Base-by-base conservation (phyloP, 1,140 invertebrate species). In the Chelonus insularis region DNA sequence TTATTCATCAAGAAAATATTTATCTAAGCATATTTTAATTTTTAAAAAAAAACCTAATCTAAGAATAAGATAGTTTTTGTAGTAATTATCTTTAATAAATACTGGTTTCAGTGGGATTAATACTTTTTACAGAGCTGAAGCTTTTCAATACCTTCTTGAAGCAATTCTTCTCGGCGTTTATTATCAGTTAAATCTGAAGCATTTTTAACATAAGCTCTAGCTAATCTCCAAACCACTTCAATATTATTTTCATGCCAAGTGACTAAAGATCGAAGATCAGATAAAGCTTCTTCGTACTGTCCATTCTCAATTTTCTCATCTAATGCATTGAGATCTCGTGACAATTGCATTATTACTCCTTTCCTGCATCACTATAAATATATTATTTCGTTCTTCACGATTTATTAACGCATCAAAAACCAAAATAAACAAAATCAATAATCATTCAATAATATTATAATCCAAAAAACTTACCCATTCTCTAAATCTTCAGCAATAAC, bases 141-240 rank as follows among this genome's bases (percentile, higher is more conserved):
- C n/a, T n/a, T n/a, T 58, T 20, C 57, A 2, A 14, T 82, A 85
- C 88, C 87, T 83, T 86, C 80, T 64, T 77, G 76, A 20, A 87
- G 72, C 48, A 85, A 75, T 56, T 81, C 70, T 71, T 86, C 84
- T 63, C 84, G 85, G 52, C 75, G 74, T 34, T 83, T 78, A 45
- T 71, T 65, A 70, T 88, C 77, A 43, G 81, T 76, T 51, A 75
- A 71, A 50, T 76, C 66, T 48, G 79, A 75, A 1, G 83, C 78
- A 74, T 85, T 76, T 67, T 84, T 73, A 72, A 86, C 84, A 69
- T 85, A 86, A 18, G 85, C 84, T 77, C 88, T 90, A 23, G 87
- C 86, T 39, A 89, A 75, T 67, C 90, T 80, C 89, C 90, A 93
- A 37, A 87, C 76, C 65, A 89, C 77, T 62, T 87, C 84, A 32